A percentile compares a stretch with the other conserved stretches of the same genome.
phyloP scores from a whole-genome alignment of 2,888 invertebrate species.

The Rhogogaster chlorosoma region DNA sequence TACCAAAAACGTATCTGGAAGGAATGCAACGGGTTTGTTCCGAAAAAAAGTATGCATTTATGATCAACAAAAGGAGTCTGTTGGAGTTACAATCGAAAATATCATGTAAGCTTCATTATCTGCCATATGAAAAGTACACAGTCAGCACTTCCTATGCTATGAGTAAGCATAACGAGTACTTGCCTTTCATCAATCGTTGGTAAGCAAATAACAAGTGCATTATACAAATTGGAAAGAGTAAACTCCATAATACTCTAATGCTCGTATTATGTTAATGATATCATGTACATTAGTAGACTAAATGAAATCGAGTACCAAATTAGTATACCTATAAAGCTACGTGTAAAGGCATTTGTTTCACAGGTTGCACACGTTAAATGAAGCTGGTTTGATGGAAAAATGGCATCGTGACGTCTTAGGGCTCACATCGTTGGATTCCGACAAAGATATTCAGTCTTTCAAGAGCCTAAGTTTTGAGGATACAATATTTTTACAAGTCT shows the following conservation, averaged over 20 bases:
- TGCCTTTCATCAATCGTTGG: constrained; percentile 40
- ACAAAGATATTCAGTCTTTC: background rate
- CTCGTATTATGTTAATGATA: background rate
- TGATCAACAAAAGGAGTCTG: background rate
- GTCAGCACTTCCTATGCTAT: constrained; percentile 18
- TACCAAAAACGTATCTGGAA: constrained; percentile 32
- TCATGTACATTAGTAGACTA: background rate
- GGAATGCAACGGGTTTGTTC: constrained; percentile 30
- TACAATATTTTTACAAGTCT: background rate
- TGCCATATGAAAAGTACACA: constrained; percentile 28
- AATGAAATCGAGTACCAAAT: background rate
- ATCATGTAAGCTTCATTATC: constrained; percentile 8
- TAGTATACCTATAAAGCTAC: background rate
- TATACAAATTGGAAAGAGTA: background rate
- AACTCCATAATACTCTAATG: background rate
- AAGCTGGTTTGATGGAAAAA: constrained; percentile 5
- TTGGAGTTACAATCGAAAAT: constrained; percentile 30
- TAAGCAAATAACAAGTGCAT: background rate
- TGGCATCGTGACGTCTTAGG: background rate
- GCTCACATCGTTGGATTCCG: background rate
- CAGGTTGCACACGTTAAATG: background rate
- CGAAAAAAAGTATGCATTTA: constrained; percentile 30
- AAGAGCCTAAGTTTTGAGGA: background rate
- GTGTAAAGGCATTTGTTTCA: background rate
- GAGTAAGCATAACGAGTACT: constrained; percentile 31